Evolutionary conservation across 2,797 vertebrate genomes (phyloP).

Genomic region (Coluber constrictor): DNA sequence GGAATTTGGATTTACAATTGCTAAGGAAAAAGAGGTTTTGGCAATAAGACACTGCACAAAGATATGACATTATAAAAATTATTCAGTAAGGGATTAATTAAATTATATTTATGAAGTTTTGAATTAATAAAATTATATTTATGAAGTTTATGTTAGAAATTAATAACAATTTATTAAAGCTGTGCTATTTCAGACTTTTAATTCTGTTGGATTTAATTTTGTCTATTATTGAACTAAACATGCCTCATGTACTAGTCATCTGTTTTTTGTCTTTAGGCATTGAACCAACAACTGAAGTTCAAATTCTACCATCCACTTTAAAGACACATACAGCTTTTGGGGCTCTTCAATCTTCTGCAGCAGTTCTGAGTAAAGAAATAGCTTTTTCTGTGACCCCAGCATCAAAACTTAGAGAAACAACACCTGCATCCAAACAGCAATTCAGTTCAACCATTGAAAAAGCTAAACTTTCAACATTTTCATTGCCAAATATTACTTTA

Average conservation of each 20-base stretch:
- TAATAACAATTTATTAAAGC: background rate
- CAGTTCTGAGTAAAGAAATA: background rate
- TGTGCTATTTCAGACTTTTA: background rate
- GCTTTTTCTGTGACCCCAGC: slow-evolving; percentile 1
- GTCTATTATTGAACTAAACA: background rate
- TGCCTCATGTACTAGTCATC: background rate
- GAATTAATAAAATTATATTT: background rate
- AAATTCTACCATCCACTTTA: slow-evolving; percentile 46
- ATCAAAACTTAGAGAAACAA: slow-evolving; percentile 7
- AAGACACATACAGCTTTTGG: slow-evolving; percentile 41
- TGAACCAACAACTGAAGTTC: slow-evolving; percentile 66
- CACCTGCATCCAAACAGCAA: slow-evolving; percentile 24
- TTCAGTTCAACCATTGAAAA: slow-evolving; percentile 25
- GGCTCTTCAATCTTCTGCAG: slow-evolving; percentile 12
- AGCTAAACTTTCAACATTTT: slow-evolving; percentile 14
- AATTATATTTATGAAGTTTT: background rate
- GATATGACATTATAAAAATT: background rate
- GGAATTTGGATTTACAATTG: background rate
- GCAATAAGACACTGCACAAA: background rate
- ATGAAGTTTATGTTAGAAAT: background rate
- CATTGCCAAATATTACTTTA: slow-evolving; percentile 23
- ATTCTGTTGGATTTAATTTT: background rate
- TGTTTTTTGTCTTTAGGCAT: slow-evolving; percentile 78
- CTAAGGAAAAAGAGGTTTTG: background rate
- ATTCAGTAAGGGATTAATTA: background rate